Percentiles rank a stretch among this genome's conserved stretches.
phyloP scores from a whole-genome alignment of 2,888 invertebrate species.

The Pandemis corylana region DNA sequence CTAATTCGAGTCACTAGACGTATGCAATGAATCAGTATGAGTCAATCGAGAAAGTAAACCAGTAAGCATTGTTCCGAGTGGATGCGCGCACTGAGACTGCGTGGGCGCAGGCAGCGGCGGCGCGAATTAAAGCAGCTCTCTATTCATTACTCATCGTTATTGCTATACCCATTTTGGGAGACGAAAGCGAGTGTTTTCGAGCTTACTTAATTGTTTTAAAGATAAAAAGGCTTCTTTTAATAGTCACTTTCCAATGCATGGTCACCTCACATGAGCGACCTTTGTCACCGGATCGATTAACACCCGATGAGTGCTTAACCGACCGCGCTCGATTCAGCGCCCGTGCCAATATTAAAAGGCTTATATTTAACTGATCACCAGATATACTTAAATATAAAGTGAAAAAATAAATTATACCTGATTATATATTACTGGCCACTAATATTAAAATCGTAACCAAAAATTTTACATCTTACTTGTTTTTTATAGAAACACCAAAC shows the following conservation, averaged over 20 bases:
- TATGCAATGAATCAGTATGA: conserved; percentile 80
- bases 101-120: conserved; percentile 75
- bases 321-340: conserved; percentile 62
- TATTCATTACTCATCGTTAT: conserved; percentile 85
- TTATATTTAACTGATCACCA: too few species aligned
- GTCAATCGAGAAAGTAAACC: conserved; percentile 85
- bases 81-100: conserved; percentile 75
- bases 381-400: too few species aligned
- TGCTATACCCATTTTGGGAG: conserved; percentile 80
- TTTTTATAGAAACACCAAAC: too few species aligned
- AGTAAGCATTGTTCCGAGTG: conserved; percentile 84
- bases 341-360: conserved; percentile 52
- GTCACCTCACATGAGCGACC: conserved; percentile 65
- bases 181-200: conserved; percentile 77
- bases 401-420: too few species aligned
- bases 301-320: conserved; percentile 68
- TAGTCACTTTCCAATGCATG: conserved; percentile 58
- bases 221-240: conserved; percentile 63
- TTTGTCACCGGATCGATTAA: conserved; percentile 65
- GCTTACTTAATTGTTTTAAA: conserved; percentile 60
- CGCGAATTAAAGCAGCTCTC: conserved; percentile 83
- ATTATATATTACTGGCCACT: too few species aligned
- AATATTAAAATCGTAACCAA: too few species aligned
- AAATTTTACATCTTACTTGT: too few species aligned
- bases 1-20: conserved; percentile 76